These are phyloP conservation scores for Oithona nana DNA, from an alignment of 2,888 invertebrate genomes.

Conservation along the genomic window DNA sequence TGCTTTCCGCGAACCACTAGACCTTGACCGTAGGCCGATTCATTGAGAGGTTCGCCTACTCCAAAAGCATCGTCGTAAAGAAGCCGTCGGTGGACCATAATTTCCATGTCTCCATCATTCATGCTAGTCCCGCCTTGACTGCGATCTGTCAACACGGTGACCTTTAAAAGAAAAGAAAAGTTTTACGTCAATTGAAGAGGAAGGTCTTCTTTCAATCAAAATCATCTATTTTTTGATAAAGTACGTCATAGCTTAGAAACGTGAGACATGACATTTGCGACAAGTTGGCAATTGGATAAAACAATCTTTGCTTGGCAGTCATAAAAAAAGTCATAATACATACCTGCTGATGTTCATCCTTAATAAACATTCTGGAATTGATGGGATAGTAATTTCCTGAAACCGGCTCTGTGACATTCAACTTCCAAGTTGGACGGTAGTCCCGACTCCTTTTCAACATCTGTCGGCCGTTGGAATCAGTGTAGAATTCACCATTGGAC, in stretches of 20 bases:
- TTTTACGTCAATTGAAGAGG: too few species aligned
- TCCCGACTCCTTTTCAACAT: conserved; percentile 26
- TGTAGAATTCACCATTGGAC: conserved; percentile 30
- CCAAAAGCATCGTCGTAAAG: conserved; percentile 50
- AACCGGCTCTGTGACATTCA: conserved; percentile 29
- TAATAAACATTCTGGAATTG: conserved; percentile 29
- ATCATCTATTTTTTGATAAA: too few species aligned
- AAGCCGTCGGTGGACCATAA: conserved; percentile 44
- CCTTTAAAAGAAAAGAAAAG: not conserved
- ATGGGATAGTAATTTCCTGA: conserved; percentile 38
- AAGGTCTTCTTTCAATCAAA: too few species aligned
- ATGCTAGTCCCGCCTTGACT: conserved; percentile 54
- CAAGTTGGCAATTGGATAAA: too few species aligned
- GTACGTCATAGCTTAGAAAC: too few species aligned
- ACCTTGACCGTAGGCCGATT: conserved; percentile 37
- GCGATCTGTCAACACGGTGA: conserved; percentile 7
- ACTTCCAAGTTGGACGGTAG: conserved; percentile 30
- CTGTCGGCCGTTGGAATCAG: conserved; percentile 38
- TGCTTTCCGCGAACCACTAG: conserved; percentile 38
- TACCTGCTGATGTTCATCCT: conserved; percentile 17
- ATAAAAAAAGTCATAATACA: not conserved
- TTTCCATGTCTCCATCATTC: conserved; percentile 49
- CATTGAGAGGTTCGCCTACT: conserved; percentile 48
- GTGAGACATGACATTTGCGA: too few species aligned
- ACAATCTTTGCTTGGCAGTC: too few species aligned